These are phyloP conservation scores for Drosophila tripunctata DNA, from an alignment of 2,888 invertebrate genomes.

Conservation along the genomic window DNA sequence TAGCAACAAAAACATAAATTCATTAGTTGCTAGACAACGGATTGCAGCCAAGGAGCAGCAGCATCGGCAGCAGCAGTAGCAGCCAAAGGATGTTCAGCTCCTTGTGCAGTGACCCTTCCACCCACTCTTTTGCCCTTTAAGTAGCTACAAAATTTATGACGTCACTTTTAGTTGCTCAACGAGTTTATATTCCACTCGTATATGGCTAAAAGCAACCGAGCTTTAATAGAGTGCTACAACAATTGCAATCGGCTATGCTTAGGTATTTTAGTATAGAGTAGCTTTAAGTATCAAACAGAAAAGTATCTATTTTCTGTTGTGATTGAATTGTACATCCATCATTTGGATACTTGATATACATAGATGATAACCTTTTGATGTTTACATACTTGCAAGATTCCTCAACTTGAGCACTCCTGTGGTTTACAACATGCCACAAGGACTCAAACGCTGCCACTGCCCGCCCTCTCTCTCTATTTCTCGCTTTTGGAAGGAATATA, in stretches of 20 bases:
- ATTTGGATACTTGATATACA: slow-evolving; percentile 8
- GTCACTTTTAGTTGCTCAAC: slow-evolving; percentile 61
- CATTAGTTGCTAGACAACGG: slow-evolving; percentile 69
- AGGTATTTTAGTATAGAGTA: background rate
- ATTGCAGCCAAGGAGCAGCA: slow-evolving; percentile 34
- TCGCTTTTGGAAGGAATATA: slow-evolving; percentile 34
- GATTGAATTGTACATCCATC: slow-evolving; percentile 3
- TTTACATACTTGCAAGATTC: slow-evolving; percentile 1
- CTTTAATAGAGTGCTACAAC: background rate
- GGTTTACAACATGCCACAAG: slow-evolving; percentile 19
- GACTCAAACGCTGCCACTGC: slow-evolving; percentile 10
- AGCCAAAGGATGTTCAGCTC: slow-evolving; percentile 1
- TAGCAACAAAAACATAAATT: slow-evolving; percentile 66
- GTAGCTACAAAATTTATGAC: slow-evolving; percentile 70
- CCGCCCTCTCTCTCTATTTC: background rate
- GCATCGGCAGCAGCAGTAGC: slow-evolving; percentile 3
- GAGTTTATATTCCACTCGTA: slow-evolving; percentile 33
- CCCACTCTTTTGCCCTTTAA: slow-evolving; percentile 31
- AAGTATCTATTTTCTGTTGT: background rate
- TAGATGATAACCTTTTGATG: slow-evolving; percentile 10
- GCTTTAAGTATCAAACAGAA: background rate
- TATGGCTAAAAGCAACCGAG: slow-evolving; percentile 8
- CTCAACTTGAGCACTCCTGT: slow-evolving; percentile 12
- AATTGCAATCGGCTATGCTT: background rate
- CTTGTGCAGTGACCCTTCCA: background rate